Evolutionary conservation across 1,140 invertebrate species (phyloP).

Genomic region (Lordiphosa stackelbergi): DNA sequence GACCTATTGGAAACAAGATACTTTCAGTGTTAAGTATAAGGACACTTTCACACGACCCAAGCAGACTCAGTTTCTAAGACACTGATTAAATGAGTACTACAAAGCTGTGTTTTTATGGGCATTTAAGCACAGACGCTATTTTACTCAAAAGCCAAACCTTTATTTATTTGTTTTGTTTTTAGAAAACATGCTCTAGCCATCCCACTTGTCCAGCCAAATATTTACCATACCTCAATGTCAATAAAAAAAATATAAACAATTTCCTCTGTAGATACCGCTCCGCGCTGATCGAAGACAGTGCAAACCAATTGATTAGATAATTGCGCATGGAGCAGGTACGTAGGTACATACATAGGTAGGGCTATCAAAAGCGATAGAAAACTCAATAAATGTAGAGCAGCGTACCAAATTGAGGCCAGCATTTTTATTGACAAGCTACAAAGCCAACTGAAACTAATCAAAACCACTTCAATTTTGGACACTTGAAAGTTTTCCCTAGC

Average conservation of each 20-base stretch:
- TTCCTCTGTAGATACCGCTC: conserved; percentile 63
- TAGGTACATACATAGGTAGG: background rate
- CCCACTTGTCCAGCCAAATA: conserved; percentile 37
- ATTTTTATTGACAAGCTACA: no score
- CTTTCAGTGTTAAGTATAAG: no score
- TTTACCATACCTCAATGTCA: conserved; percentile 32
- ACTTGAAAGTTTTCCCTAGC: conserved; percentile 42
- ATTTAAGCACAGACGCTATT: no score
- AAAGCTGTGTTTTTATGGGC: no score
- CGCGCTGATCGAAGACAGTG: conserved; percentile 41
- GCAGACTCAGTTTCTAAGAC: no score
- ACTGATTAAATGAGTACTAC: no score
- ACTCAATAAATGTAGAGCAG: conserved; percentile 27
- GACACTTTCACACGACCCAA: no score
- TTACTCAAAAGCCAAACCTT: background rate
- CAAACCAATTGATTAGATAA: conserved; percentile 72
- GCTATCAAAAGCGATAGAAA: conserved; percentile 6
- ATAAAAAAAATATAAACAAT: conserved; percentile 30
- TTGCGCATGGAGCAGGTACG: conserved; percentile 30
- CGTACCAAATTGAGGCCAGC: conserved; percentile 48
- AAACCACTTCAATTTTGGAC: conserved; percentile 52
- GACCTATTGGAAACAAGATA: no score
- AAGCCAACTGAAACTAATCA: conserved; percentile 47
- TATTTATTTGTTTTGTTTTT: conserved; percentile 1
- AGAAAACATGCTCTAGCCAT: background rate